Evolutionary conservation across 2,888 invertebrate species (phyloP).

Genomic region (Microplitis manilae): DNA sequence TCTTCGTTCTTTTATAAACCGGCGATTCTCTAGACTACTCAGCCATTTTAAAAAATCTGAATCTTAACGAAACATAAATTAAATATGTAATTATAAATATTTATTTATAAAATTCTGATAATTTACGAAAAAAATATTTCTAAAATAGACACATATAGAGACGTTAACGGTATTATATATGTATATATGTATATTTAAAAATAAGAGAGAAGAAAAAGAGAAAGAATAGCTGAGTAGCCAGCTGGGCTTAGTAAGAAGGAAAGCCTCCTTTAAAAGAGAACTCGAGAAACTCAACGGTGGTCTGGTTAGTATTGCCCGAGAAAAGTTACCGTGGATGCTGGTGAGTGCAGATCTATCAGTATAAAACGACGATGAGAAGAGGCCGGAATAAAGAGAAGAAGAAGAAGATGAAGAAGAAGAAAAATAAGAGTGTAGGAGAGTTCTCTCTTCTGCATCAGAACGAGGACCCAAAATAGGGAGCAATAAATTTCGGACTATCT

Average conservation of each 20-base stretch:
- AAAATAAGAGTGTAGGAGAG: constrained; percentile 2
- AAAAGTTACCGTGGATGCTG: constrained; percentile 23
- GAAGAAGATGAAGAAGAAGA: constrained; percentile 5
- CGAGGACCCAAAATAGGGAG: constrained; percentile 66
- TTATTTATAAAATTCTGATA: no score
- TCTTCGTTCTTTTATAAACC: no score
- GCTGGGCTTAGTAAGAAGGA: constrained; percentile 25
- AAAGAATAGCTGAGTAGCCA: constrained; percentile 33
- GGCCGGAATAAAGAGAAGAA: not conserved
- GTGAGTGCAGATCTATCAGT: not conserved
- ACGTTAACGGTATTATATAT: not conserved
- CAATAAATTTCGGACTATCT: constrained; percentile 70
- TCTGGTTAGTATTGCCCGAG: constrained; percentile 20
- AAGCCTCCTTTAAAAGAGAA: constrained; percentile 24
- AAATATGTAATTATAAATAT: no score
- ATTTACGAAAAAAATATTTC: no score
- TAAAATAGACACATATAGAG: no score
- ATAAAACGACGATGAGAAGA: not conserved
- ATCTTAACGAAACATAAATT: no score
- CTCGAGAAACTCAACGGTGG: constrained; percentile 31
- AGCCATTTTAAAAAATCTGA: no score
- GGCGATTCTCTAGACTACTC: no score
- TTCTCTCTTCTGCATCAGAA: constrained; percentile 7
- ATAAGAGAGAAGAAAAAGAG: constrained; percentile 21
- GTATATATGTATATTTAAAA: not conserved